phyloP scores from a whole-genome alignment of 2,888 invertebrate genomes.

The Caenorhabditis sinica region DNA sequence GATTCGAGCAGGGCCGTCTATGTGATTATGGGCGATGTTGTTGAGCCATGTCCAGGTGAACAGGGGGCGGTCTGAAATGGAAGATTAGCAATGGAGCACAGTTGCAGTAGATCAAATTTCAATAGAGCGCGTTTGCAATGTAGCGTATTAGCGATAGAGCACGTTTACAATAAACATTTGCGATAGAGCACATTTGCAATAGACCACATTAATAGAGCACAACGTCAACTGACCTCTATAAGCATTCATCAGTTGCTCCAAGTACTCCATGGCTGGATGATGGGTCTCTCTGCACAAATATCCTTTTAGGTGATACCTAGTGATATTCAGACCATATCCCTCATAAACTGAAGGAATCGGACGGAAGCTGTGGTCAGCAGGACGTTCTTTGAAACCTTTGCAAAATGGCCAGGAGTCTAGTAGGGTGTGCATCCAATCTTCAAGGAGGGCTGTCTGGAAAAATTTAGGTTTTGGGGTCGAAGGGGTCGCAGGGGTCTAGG shows the following conservation, averaged over 20 bases:
- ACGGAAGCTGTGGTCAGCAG: slow-evolving; percentile 68
- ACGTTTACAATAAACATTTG: too few relatives aligned
- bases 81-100: neutral
- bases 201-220: too few relatives aligned
- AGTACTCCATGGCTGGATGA: slow-evolving; percentile 56
- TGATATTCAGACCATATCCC: neutral
- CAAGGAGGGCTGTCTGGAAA: slow-evolving; percentile 18
- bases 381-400: slow-evolving; percentile 65
- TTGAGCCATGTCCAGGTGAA: slow-evolving; percentile 70
- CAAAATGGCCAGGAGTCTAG: slow-evolving; percentile 67
- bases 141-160: too few relatives aligned
- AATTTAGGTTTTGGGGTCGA: neutral
- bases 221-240: slow-evolving; percentile 60
- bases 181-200: too few relatives aligned
- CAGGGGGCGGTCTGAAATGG: slow-evolving; percentile 61
- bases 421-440: slow-evolving; percentile 68
- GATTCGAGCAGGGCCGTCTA: slow-evolving; percentile 56
- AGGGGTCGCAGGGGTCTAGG: too few relatives aligned
- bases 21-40: slow-evolving; percentile 63
- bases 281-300: slow-evolving; percentile 57
- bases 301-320: slow-evolving; percentile 17
- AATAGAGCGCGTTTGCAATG: too few relatives aligned
- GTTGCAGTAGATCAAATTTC: neutral
- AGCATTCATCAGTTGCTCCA: slow-evolving; percentile 62
- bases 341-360: slow-evolving; percentile 46